Evolutionary conservation across 2,888 invertebrate genomes (phyloP), one percentile per base, ranked within the genome.

Genomic region (Caenorhabditis zanzibari): DNA sequence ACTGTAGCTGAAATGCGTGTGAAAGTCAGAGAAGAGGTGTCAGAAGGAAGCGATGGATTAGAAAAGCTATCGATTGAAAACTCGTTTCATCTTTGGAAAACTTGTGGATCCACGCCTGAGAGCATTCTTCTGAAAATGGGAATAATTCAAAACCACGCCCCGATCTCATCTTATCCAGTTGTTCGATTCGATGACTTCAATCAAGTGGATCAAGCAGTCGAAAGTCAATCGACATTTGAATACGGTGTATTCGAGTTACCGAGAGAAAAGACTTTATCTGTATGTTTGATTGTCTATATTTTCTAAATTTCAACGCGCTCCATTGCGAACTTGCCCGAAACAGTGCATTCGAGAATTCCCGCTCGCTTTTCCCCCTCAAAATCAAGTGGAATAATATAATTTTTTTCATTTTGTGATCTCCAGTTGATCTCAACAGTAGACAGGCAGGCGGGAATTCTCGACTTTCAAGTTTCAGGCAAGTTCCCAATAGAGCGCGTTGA

Each of bases 21-120:
- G n/a, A 28, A 24, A 49, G 49, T 63, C 28, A 47, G 49, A 52
- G 47, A 59, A 47, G 35, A 49, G 22, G 26, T 49, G 1, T 14
- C 35, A 0, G 16, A 58, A 19, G 24, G n/a, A n/a, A 63, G 22
- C 12, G 59, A 61, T 26, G 80, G 72, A 32, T 68, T 81, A 2
- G 73, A 81, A 16, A 63, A 77, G 10, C 19, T 77, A 35, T 54
- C 73, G 14, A 93, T 97, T 85, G 95, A 95, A 84, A 96, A 97
- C 92, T 94, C 97, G 32, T 98, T 97, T 93, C 96, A 97, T 92
- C 95, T 97, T 93, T 98, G 98, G 98, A 96, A 96, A 92, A 93
- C 98, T 76, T 96, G 98, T 22, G 98, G 98, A 10, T 76, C 81
- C 14, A 52, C 81, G 16, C 68, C 79, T 3, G 88, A 88, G 66